These are phyloP conservation scores for Calliopsis andreniformis DNA, from an alignment of 1,140 invertebrate species.

Conservation along the genomic window DNA sequence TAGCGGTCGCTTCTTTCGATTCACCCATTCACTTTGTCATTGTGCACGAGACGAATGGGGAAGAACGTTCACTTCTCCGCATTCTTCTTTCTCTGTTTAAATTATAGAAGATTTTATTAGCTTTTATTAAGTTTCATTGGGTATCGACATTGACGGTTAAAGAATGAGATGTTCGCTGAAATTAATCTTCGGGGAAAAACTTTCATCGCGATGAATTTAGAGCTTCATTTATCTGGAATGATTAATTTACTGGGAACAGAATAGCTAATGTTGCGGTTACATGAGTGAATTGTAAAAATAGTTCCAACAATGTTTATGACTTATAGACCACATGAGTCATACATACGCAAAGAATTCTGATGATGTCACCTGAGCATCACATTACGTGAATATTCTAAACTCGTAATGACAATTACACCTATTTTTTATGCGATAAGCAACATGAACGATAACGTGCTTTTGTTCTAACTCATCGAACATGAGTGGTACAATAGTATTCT, in stretches of 20 bases:
- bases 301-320: conserved; percentile 14
- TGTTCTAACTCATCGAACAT: too few species aligned
- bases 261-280: neutral
- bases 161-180: too few species aligned
- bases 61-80: conserved; percentile 25
- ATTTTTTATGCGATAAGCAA: too few species aligned
- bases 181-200: neutral
- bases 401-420: neutral
- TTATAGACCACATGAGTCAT: conserved; percentile 51
- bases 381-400: neutral
- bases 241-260: neutral
- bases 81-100: conserved; percentile 7
- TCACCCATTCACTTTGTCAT: conserved; percentile 47
- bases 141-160: neutral
- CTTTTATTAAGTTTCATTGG: too few species aligned
- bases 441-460: too few species aligned
- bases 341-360: conserved; percentile 36
- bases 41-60: conserved; percentile 31
- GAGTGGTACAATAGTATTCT: too few species aligned
- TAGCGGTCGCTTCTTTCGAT: conserved; percentile 28
- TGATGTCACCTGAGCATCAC: conserved; percentile 50
- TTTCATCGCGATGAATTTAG: neutral
- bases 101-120: neutral
- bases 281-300: conserved; percentile 22
- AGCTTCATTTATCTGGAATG: neutral